Evolutionary conservation across 2,888 invertebrate genomes (phyloP).

Genomic region (Frankliniella fusca): DNA sequence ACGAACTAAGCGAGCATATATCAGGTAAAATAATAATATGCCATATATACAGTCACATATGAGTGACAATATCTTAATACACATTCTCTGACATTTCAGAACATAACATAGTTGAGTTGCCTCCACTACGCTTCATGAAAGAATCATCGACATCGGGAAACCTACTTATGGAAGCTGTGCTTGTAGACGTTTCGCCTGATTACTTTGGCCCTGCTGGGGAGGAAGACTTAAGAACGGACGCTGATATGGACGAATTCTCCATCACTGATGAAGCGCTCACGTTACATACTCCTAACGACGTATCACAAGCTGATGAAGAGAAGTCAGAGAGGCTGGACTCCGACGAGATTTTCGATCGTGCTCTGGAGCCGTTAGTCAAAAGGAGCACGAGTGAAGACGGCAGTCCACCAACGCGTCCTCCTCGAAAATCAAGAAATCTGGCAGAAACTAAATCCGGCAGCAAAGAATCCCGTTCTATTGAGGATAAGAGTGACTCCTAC

Average conservation of each 20-base stretch:
- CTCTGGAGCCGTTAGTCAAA: conserved; percentile 40
- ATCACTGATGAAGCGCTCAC: conserved; percentile 69
- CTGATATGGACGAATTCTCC: conserved; percentile 80
- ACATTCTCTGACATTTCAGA: conserved; percentile 50
- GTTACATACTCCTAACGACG: conserved; percentile 52
- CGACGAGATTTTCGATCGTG: conserved; percentile 51
- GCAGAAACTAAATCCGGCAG: conserved; percentile 40
- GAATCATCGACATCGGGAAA: conserved; percentile 86
- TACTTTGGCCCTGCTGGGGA: conserved; percentile 75
- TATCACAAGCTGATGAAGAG: conserved; percentile 38
- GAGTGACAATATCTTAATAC: background rate
- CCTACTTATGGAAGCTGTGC: conserved; percentile 83
- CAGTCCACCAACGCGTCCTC: conserved; percentile 39
- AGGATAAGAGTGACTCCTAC: conserved; percentile 42
- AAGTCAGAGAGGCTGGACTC: conserved; percentile 44
- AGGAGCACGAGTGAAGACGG: conserved; percentile 22
- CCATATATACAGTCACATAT: background rate
- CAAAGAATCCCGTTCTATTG: conserved; percentile 39
- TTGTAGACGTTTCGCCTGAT: conserved; percentile 83
- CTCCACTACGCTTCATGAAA: conserved; percentile 81
- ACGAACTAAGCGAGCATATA: conserved; percentile 84
- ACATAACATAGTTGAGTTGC: conserved; percentile 80
- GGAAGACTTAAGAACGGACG: conserved; percentile 74
- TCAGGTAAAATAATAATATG: conserved; percentile 49
- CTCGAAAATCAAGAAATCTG: conserved; percentile 53